phyloP scores from a whole-genome alignment of 2,113 vertebrate species.

The Bombycilla garrulus region DNA sequence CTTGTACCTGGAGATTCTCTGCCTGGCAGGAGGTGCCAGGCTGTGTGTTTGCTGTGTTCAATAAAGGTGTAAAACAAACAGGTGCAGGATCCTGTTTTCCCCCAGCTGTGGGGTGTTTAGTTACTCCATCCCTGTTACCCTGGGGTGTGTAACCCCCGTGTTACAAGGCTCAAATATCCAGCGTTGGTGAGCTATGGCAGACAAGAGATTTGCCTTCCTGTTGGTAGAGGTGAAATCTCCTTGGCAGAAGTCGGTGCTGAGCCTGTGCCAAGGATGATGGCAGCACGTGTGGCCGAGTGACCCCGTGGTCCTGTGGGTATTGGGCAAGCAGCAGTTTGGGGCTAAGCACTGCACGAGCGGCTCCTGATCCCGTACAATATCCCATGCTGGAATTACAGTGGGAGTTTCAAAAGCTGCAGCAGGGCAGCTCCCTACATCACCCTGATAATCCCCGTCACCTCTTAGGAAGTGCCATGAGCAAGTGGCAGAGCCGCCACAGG shows the following conservation, averaged over 20 bases:
- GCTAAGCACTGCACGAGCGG: neutral
- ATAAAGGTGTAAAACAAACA: neutral
- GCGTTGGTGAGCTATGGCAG: rapidly evolving
- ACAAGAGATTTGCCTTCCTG: neutral
- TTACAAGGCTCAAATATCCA: neutral
- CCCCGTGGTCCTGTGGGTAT: rapidly evolving
- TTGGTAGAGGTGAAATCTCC: neutral
- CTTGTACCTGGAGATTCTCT: neutral
- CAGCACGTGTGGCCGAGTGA: rapidly evolving
- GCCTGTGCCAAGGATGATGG: neutral
- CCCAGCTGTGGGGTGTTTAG: neutral
- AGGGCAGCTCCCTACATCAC: neutral
- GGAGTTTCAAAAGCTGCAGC: neutral
- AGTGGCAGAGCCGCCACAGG: neutral
- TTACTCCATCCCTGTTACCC: neutral
- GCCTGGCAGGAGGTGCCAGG: neutral
- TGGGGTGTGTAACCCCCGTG: neutral
- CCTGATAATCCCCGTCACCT: neutral
- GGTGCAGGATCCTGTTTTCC: neutral
- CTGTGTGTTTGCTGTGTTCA: neutral
- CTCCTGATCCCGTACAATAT: neutral
- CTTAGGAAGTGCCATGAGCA: neutral
- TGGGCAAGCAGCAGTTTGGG: neutral
- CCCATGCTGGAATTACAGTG: neutral
- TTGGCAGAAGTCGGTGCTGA: neutral